phyloP scores from a whole-genome alignment of 2,113 vertebrate genomes.

The Lycaon pictus region DNA sequence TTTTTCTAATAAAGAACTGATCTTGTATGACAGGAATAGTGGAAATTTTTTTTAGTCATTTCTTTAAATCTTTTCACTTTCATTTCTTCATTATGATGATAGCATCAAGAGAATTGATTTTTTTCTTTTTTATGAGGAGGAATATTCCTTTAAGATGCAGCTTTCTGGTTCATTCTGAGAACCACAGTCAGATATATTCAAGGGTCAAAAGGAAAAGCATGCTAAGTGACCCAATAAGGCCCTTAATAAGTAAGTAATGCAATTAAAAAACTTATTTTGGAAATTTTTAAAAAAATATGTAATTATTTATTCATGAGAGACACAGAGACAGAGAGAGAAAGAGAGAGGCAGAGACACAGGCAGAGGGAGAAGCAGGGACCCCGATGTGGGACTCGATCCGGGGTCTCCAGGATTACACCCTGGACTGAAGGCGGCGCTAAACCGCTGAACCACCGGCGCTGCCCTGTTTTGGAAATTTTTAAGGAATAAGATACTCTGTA shows the following conservation, averaged over 20 bases:
- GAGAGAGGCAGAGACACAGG: too few relatives aligned
- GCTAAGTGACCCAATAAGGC: neutral
- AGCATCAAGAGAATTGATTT: neutral
- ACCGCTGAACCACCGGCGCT: too few relatives aligned
- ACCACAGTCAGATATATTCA: neutral
- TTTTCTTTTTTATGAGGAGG: neutral
- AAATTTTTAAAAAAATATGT: neutral
- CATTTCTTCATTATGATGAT: neutral
- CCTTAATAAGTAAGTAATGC: neutral
- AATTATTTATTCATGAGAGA: too few relatives aligned
- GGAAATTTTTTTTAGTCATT: neutral
- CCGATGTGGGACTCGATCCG: too few relatives aligned
- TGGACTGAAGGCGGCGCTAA: too few relatives aligned
- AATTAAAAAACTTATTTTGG: neutral
- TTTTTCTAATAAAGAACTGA: constrained; percentile 11
- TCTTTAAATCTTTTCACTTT: neutral
- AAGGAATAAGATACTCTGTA: neutral
- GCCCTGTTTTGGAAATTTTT: neutral
- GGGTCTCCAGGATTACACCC: too few relatives aligned
- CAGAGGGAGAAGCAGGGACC: too few relatives aligned
- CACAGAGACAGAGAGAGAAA: too few relatives aligned
- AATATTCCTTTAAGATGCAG: neutral
- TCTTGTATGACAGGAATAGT: neutral
- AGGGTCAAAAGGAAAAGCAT: constrained; percentile 12
- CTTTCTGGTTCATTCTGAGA: constrained; percentile 1